Evolutionary conservation across 2,113 vertebrate species (phyloP).

Genomic region (Sapayoa aenigma): DNA sequence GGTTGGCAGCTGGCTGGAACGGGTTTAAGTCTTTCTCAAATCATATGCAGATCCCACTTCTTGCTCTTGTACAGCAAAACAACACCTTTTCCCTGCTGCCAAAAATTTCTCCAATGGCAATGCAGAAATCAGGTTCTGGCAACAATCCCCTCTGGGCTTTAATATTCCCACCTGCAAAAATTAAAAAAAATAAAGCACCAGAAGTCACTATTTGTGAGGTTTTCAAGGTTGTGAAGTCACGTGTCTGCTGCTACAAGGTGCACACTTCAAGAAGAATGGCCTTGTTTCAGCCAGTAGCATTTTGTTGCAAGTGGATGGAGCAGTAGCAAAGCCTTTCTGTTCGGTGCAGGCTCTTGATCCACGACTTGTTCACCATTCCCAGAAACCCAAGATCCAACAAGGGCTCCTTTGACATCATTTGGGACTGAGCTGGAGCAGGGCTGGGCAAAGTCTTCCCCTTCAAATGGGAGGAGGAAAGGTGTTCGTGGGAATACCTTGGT

Average conservation of each 20-base stretch:
- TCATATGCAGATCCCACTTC: neutral
- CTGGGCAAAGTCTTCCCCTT: neutral
- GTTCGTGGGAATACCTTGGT: neutral
- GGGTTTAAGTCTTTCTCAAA: neutral
- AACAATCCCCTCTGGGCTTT: neutral
- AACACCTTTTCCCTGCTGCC: fast-evolving
- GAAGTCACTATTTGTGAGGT: neutral
- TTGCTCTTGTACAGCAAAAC: neutral
- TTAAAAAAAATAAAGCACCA: neutral
- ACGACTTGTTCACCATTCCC: neutral
- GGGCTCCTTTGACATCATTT: slow-evolving; percentile 8
- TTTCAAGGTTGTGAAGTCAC: neutral
- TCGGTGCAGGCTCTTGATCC: neutral
- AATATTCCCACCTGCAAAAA: neutral
- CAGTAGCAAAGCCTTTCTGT: neutral
- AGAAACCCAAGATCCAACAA: neutral
- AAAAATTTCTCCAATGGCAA: fast-evolving
- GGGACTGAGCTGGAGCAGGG: neutral
- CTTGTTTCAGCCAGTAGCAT: neutral
- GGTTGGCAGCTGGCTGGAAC: neutral
- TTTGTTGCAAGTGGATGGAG: neutral
- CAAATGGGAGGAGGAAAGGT: neutral
- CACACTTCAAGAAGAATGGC: neutral
- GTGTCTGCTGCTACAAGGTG: neutral
- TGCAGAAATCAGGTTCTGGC: neutral